Percentiles rank a stretch among this genome's conserved stretches.
These are phyloP conservation scores for Euzetes globulus DNA, from an alignment of 2,888 invertebrate genomes.

Conservation along the genomic window DNA sequence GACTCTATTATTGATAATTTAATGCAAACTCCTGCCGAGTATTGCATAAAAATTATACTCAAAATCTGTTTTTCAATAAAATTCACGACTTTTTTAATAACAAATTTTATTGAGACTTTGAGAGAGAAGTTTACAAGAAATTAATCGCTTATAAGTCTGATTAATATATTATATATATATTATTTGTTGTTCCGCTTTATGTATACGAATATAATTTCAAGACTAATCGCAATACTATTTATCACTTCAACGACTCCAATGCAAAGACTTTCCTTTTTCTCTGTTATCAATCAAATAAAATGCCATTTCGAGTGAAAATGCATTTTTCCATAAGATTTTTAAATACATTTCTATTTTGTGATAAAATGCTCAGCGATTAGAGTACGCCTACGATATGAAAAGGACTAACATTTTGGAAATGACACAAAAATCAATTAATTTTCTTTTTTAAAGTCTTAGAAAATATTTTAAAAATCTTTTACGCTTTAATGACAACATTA, in stretches of 20 bases:
- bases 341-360: neutral
- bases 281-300: neutral
- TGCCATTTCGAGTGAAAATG: neutral
- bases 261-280: neutral
- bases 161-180: constrained; percentile 6
- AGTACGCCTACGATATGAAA: neutral
- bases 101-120: neutral
- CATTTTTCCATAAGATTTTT: neutral
- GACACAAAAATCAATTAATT: neutral
- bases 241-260: neutral
- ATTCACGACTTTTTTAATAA: neutral
- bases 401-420: neutral
- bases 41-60: neutral
- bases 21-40: neutral
- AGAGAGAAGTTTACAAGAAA: neutral
- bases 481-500: too few species aligned
- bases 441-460: neutral
- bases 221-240: neutral
- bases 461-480: neutral
- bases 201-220: neutral
- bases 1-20: constrained; percentile 12
- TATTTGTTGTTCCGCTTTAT: constrained; percentile 8
- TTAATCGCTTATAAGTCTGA: constrained; percentile 6
- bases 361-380: neutral
- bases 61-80: neutral